Evolutionary conservation across 1,140 invertebrate species (phyloP).

Genomic region (Pantala flavescens): DNA sequence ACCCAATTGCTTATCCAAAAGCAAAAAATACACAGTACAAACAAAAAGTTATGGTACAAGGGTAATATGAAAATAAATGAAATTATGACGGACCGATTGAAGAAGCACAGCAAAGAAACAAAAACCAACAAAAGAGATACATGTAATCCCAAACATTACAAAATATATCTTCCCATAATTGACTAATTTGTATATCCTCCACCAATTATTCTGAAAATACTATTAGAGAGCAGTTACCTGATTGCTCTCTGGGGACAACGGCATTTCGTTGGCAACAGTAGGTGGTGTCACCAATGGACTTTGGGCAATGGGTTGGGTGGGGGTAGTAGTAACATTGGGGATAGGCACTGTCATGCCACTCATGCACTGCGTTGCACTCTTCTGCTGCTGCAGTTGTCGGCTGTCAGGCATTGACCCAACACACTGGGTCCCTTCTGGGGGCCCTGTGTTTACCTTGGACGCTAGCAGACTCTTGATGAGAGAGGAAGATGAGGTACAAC

Average conservation of each 20-base stretch:
- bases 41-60: not conserved
- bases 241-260: conserved; percentile 3
- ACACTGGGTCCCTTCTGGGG: not conserved
- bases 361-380: conserved; percentile 11
- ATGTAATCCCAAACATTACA: not conserved
- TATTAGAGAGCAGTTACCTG: conserved; percentile 1
- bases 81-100: not conserved
- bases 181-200: not conserved
- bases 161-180: not conserved
- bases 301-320: conserved; percentile 30
- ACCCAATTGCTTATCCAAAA: too few relatives aligned
- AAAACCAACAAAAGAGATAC: not conserved
- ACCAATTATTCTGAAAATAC: not conserved
- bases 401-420: conserved; percentile 13
- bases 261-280: not conserved
- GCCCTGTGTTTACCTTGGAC: conserved; percentile 58
- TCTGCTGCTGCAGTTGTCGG: conserved; percentile 45
- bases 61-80: not conserved
- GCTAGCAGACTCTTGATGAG: conserved; percentile 77
- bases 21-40: too few relatives aligned
- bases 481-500: conserved; percentile 37
- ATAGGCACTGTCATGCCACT: conserved; percentile 28
- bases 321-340: conserved; percentile 25
- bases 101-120: not conserved
- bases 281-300: conserved; percentile 16